phyloP scores from a whole-genome alignment of 2,113 vertebrate genomes.

The Sitta europaea region DNA sequence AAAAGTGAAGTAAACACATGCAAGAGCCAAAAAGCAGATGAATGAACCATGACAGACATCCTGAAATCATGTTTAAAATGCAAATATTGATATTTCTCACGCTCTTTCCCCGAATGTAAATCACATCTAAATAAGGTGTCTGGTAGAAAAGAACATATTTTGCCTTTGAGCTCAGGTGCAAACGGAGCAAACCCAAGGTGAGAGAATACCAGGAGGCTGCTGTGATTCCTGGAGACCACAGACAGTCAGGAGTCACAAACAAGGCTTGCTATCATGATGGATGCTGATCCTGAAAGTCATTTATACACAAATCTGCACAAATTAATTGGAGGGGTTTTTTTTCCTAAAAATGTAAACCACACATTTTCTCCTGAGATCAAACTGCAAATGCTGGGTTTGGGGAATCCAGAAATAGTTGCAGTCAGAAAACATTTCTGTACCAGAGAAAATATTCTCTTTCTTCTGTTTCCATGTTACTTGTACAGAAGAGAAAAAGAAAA shows the following conservation, averaged over 20 bases:
- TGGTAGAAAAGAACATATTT: background rate
- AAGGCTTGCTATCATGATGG: background rate
- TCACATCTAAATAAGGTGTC: background rate
- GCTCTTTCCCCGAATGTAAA: background rate
- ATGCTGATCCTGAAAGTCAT: conserved; percentile 23
- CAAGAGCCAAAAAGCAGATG: conserved; percentile 6
- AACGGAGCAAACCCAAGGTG: background rate
- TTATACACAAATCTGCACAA: conserved; percentile 13
- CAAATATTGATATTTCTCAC: conserved; percentile 37
- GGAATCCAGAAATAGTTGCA: background rate
- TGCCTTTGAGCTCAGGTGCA: conserved; percentile 21
- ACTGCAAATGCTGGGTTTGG: background rate
- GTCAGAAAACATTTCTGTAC: background rate
- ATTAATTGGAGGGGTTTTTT: background rate
- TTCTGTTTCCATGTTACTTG: background rate
- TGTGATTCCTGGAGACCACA: background rate
- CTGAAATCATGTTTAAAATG: conserved; percentile 32
- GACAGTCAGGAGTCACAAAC: background rate
- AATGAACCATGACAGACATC: background rate
- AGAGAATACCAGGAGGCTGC: background rate
- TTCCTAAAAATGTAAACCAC: background rate
- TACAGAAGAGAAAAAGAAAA: background rate
- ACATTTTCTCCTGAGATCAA: background rate
- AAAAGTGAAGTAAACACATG: background rate
- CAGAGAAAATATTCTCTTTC: background rate